A percentile compares a stretch with the other conserved stretches of the same genome.
phyloP scores from a whole-genome alignment of 2,888 invertebrate species.

The Morpho achilles region DNA sequence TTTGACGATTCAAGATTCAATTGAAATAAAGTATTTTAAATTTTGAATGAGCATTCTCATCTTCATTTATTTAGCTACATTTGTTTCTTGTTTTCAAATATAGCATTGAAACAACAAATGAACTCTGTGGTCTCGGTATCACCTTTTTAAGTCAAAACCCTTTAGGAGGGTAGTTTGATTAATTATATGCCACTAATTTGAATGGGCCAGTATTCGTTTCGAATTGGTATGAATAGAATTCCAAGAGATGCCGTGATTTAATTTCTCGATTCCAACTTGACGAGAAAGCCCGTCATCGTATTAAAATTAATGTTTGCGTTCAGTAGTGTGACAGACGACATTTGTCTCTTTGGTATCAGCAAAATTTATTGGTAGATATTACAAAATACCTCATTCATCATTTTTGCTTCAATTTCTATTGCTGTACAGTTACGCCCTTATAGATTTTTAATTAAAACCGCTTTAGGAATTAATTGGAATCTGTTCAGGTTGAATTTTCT shows the following conservation, averaged over 20 bases:
- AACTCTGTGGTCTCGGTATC: not conserved
- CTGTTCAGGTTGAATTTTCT: constrained; percentile 12
- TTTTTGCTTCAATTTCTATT: constrained; percentile 24
- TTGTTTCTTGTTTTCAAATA: not conserved
- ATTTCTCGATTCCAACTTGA: constrained; percentile 27
- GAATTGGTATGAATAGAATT: constrained; percentile 39
- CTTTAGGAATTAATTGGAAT: constrained; percentile 10
- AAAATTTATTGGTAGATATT: constrained; percentile 32
- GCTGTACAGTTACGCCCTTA: constrained; percentile 10
- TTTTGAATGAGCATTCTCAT: too few relatives aligned
- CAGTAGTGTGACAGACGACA: constrained; percentile 30
- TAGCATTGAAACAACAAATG: not conserved
- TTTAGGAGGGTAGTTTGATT: constrained; percentile 35
- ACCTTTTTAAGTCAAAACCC: not conserved
- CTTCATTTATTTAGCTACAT: not conserved
- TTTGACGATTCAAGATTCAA: too few relatives aligned
- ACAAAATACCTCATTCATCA: constrained; percentile 30
- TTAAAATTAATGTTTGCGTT: constrained; percentile 35
- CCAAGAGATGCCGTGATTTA: constrained; percentile 31
- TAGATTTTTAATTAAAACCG: constrained; percentile 26
- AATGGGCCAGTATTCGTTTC: constrained; percentile 41
- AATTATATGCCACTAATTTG: constrained; percentile 44
- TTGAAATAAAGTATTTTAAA: too few relatives aligned
- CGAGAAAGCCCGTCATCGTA: constrained; percentile 31
- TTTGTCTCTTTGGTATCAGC: constrained; percentile 29